Conservation (phyloP, 2,113 vertebrate species). For the Rhynchomys soricoides region DNA sequence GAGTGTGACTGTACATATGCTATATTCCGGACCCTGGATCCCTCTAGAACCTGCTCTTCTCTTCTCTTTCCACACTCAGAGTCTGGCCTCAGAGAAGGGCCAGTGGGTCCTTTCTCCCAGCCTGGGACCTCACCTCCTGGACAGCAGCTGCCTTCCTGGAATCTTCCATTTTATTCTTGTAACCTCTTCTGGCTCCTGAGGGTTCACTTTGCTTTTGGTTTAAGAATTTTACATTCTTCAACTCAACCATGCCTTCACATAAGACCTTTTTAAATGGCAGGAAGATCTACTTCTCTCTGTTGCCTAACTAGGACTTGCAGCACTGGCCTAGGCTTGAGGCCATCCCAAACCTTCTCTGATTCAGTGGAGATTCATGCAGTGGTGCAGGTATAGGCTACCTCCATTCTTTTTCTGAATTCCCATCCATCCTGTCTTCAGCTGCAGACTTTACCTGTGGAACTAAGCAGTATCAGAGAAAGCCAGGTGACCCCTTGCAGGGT, state of each 20-base stretch:
- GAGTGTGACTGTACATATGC: neutral
- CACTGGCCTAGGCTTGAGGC: neutral
- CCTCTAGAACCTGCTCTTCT: constrained; percentile 28
- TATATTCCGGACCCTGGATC: neutral
- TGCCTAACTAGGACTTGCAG: neutral
- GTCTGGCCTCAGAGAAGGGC: neutral
- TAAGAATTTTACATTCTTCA: constrained; percentile 8
- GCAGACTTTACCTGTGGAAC: constrained; percentile 16
- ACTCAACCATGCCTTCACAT: constrained; percentile 10
- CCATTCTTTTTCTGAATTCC: neutral
- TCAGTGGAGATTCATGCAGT: neutral
- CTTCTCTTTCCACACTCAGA: constrained; percentile 14
- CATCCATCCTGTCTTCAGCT: neutral
- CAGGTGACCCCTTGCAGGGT: neutral
- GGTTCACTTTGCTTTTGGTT: constrained; percentile 38
- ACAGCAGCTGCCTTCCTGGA: neutral
- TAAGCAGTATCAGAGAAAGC: neutral
- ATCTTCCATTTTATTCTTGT: constrained; percentile 25
- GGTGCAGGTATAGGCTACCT: neutral
- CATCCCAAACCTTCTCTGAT: neutral
- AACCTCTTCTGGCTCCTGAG: neutral
- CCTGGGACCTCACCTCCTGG: constrained; percentile 58
- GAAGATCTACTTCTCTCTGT: neutral
- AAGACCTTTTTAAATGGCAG: neutral
- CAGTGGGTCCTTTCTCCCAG: constrained; percentile 14